Evolutionary conservation across 2,113 vertebrate species (phyloP), one percentile per base, ranked within the genome.

Genomic region (Lanius ludovicianus): DNA sequence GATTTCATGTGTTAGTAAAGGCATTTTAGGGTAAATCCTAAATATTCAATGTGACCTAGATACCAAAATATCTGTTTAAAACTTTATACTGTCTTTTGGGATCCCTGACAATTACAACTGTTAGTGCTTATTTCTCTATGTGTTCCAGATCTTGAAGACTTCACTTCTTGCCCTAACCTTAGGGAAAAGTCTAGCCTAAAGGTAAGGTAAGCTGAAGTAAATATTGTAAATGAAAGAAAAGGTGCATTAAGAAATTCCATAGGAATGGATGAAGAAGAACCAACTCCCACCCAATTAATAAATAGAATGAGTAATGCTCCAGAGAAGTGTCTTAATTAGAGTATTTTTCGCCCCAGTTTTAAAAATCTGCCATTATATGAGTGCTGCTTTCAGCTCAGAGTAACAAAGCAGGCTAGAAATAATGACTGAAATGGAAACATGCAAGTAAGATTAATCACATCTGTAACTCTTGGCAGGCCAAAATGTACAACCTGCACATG

Each of bases 401-500:
- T 52, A 86, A 42, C 25, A 56, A 28, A 92, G 82, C 15, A 22
- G 55, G 20, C 27, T 64, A 81, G 77, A 94, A 84, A 79, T 71
- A 75, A 73, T 70, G 24, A 53, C 35, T 89, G 11, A 64, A 92
- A 77, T 88, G 71, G 42, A 85, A 94, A 87, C 19, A 15, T 23
- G n/a, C 46, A 69, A 84, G 49, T 46, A 50, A 77, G 84, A 94
- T 77, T 82, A 91, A 59, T 88, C 90, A 94, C 82, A 90, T 86
- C 44, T 93, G 84, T 70, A 56, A 47, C 22, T 91, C 39, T 91
- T 94, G 87, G 93, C 89, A 88, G 39, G 39, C 55, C 60, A 63
- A 62, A n/a, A 76, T 50, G 49, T 21, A 88, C 46, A 90, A 85
- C 78, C 55, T 69, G 59, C 64, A 88, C 46, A 25, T 70, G 46